Conservation (phyloP, 2,113 vertebrate genomes). For the Oenanthe melanoleuca region DNA sequence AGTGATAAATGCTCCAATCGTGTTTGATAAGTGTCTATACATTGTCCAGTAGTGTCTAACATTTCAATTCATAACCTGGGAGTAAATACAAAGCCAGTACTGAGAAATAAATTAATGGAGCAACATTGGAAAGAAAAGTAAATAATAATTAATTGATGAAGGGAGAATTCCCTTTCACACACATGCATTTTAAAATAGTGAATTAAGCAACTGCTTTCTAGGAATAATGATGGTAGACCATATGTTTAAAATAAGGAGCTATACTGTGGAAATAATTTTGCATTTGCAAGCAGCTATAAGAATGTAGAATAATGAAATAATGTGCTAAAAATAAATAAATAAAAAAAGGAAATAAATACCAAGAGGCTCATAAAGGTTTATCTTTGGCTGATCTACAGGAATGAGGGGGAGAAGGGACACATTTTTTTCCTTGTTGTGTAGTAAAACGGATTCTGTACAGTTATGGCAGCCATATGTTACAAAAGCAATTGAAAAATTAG, state of each 20-base stretch:
- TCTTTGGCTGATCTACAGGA: background rate
- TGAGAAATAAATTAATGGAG: background rate
- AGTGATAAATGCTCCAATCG: background rate
- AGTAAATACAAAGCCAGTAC: background rate
- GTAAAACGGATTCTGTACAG: background rate
- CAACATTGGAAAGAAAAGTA: background rate
- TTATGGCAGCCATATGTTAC: constrained; percentile 3
- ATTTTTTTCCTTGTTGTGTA: background rate
- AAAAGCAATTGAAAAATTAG: background rate
- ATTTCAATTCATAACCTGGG: background rate
- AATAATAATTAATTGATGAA: background rate
- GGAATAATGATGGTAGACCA: background rate
- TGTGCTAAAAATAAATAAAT: background rate
- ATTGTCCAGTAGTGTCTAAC: background rate
- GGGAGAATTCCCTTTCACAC: background rate
- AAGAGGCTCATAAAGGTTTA: background rate
- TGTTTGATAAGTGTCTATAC: background rate
- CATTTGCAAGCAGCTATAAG: background rate
- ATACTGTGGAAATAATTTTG: background rate
- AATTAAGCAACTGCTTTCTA: background rate
- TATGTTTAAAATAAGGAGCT: background rate
- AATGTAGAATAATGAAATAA: background rate
- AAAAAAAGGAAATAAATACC: background rate
- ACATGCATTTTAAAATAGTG: background rate
- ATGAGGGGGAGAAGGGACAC: background rate